Evolutionary conservation across 2,888 invertebrate genomes (phyloP), one percentile per base, ranked within the genome.

Genomic region (Trichopoda pennipes): DNA sequence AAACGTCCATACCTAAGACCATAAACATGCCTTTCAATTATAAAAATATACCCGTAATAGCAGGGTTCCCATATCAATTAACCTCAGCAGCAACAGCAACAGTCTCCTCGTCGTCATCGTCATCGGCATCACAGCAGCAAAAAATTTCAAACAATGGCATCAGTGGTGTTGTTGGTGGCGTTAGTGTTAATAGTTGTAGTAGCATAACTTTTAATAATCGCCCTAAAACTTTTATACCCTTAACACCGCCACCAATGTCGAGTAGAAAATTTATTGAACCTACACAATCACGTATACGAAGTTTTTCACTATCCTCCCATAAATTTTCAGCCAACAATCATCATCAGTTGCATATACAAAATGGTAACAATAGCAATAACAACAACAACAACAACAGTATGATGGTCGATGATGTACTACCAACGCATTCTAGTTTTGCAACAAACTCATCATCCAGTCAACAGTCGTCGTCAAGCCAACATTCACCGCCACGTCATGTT

Each of bases 251-350:
- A 82, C 90, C 91, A 82, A 88, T 86, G 86, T 85, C 90, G 85
- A 88, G 88, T 84, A 89, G 89, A 85, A 90, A 88, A 86, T 85
- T 88, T 85, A 85, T 87, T 83, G 90, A 90, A 85, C 84, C 79
- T 21, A 76, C 87, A 17, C 87, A 84, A 47, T 84, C 88, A 70
- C 86, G 90, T 85, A 90, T 88, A 81, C 89, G 91, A 85, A 91
- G 90, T 86, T 88, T 87, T 82, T 91, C 91, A 91, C 86, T 91
- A 86, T 88, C 90, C 86, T 90, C 90, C 87, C 87, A 90, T 88
- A 90, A 90, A 90, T 84, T 91, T 90, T 86, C 91, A 91, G 90
- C 88, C 38, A 84, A 83, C 60, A 85, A 83, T 70, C 64, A 56
- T 44, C 76, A 81, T 32, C 83, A 82, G 55, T 42, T 70, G 60